Conservation (phyloP, 2,888 invertebrate genomes). For the Schizaphis graminum region DNA sequence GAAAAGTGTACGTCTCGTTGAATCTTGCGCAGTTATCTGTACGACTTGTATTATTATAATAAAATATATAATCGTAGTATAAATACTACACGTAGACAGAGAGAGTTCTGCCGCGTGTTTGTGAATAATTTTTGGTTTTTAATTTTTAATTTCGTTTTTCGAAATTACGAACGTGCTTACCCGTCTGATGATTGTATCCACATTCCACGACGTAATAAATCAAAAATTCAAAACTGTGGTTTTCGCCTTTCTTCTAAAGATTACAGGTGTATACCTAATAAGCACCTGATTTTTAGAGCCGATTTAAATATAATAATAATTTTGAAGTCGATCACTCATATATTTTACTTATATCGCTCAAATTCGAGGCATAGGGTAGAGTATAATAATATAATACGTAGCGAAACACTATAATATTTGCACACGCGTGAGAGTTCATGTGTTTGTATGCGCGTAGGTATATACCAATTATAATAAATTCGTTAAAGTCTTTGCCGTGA, state of each 20-base stretch:
- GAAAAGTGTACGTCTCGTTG: not conserved
- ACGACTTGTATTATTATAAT: not conserved
- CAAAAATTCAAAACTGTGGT: not conserved
- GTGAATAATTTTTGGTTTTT: no score
- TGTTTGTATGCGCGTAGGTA: no score
- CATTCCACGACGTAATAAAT: not conserved
- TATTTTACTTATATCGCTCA: not conserved
- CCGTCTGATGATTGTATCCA: not conserved
- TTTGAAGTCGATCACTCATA: not conserved
- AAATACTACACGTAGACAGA: not conserved
- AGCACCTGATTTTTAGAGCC: not conserved
- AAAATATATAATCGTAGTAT: no score
- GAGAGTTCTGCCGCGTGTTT: no score
- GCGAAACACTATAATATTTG: no score
- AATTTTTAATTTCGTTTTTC: not conserved
- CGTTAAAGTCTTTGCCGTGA: not conserved
- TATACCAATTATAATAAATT: not conserved
- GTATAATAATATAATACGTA: no score
- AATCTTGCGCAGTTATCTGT: not conserved
- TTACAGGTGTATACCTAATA: not conserved
- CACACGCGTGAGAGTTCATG: no score
- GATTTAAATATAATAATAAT: not conserved
- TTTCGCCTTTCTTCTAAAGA: not conserved
- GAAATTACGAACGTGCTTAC: not conserved
- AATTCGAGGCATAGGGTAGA: not conserved